phyloP scores from a whole-genome alignment of 2,888 invertebrate species.

The Clistopyga incitator region DNA sequence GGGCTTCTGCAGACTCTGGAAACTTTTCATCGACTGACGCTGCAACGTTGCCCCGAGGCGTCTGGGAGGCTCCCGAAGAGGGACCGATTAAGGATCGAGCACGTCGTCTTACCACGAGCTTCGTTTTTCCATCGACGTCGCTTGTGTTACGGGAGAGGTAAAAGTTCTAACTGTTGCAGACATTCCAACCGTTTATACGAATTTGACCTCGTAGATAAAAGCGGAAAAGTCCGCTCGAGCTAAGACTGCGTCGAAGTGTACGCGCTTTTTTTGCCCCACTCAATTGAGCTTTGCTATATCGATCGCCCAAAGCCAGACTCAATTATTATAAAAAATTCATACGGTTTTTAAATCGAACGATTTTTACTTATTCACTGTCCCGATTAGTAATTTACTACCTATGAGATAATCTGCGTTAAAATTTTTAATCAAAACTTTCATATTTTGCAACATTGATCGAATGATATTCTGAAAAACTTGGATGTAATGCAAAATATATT shows the following conservation, averaged over 20 bases:
- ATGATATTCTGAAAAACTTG: too few relatives aligned
- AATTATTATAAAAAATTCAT: not conserved
- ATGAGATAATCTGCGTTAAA: too few relatives aligned
- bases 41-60: conserved; percentile 41
- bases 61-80: conserved; percentile 27
- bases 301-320: not conserved
- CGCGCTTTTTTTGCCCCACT: not conserved
- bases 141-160: not conserved
- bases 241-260: not conserved
- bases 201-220: not conserved
- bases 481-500: too few relatives aligned
- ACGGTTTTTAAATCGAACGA: not conserved
- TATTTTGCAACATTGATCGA: too few relatives aligned
- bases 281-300: not conserved
- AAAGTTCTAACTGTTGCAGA: conserved; percentile 34
- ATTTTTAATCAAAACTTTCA: too few relatives aligned
- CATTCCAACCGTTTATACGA: conserved; percentile 19
- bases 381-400: too few relatives aligned
- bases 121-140: conserved; percentile 44
- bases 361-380: not conserved
- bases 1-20: conserved; percentile 38
- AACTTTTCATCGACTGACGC: conserved; percentile 58
- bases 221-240: not conserved
- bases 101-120: conserved; percentile 40
- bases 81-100: conserved; percentile 55